A percentile compares a stretch with the other conserved stretches of the same genome.
These are phyloP conservation scores for Chaetodon auriga DNA, from an alignment of 2,113 vertebrate species.

Conservation along the genomic window DNA sequence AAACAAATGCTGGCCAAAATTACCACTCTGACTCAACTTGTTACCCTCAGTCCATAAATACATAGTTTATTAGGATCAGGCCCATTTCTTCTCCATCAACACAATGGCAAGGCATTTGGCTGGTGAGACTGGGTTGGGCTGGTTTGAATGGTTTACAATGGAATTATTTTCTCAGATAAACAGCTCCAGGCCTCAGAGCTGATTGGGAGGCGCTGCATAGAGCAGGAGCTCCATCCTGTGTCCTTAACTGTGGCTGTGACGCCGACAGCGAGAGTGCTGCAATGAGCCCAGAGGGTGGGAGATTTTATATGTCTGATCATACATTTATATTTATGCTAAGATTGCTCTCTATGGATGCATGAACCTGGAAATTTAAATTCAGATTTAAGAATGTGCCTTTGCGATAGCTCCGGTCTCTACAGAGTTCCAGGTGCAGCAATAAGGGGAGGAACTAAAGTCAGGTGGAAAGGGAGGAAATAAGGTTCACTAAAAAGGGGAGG, in stretches of 20 bases:
- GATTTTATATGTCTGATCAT: constrained; percentile 10
- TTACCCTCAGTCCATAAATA: constrained; percentile 62
- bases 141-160: constrained; percentile 51
- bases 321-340: neutral
- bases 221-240: constrained; percentile 42
- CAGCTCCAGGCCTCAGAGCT: constrained; percentile 42
- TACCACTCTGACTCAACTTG: constrained; percentile 55
- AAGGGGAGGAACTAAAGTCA: too few relatives aligned
- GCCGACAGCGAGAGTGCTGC: neutral
- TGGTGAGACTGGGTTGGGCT: constrained; percentile 37
- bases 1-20: constrained; percentile 63
- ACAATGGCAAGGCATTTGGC: constrained; percentile 51
- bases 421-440: neutral
- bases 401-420: neutral
- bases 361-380: neutral
- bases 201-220: constrained; percentile 27
- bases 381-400: constrained; percentile 10
- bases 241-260: constrained; percentile 11
- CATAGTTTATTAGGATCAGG: constrained; percentile 57
- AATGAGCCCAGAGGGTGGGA: constrained; percentile 1
- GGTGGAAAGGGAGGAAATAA: neutral
- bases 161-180: constrained; percentile 68
- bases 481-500: neutral
- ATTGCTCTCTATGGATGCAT: neutral
- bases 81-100: constrained; percentile 60